Conservation (phyloP, 2,113 vertebrate species). For the Cyprinodon tularosa region DNA sequence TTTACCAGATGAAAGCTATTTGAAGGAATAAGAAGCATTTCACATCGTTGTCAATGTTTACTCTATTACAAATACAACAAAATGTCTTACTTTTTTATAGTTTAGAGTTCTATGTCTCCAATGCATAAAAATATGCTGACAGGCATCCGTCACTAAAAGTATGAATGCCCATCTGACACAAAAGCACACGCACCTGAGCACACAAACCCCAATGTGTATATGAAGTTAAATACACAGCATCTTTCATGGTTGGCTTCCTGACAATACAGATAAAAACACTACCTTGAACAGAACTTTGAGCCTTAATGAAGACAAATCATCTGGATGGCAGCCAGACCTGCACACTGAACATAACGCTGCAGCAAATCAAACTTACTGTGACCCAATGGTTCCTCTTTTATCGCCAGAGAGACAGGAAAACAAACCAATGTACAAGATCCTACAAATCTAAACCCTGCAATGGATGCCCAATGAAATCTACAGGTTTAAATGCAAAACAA, state of each 20-base stretch:
- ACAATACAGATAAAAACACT: constrained; percentile 43
- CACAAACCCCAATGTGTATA: background rate
- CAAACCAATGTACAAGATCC: background rate
- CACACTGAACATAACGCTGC: constrained; percentile 9
- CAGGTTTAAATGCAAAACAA: constrained; percentile 23
- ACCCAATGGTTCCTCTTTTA: constrained; percentile 28
- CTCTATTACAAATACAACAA: background rate
- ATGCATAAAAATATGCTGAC: background rate
- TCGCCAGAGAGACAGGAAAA: background rate
- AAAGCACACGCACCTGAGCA: constrained; percentile 6
- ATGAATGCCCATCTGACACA: constrained; percentile 6
- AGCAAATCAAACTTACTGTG: constrained; percentile 45
- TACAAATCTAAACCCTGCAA: background rate
- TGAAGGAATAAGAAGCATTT: background rate
- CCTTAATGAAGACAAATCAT: constrained; percentile 65
- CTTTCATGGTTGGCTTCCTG: constrained; percentile 57
- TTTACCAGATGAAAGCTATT: background rate
- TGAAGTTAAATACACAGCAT: constrained; percentile 22
- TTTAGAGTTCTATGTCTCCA: background rate
- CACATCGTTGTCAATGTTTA: background rate
- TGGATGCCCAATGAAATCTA: constrained; percentile 12
- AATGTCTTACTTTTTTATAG: background rate
- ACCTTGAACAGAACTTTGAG: constrained; percentile 7
- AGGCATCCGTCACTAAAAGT: background rate
- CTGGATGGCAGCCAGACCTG: constrained; percentile 29